Conservation (phyloP, 2,113 vertebrate genomes). For the Nerophis ophidion region DNA sequence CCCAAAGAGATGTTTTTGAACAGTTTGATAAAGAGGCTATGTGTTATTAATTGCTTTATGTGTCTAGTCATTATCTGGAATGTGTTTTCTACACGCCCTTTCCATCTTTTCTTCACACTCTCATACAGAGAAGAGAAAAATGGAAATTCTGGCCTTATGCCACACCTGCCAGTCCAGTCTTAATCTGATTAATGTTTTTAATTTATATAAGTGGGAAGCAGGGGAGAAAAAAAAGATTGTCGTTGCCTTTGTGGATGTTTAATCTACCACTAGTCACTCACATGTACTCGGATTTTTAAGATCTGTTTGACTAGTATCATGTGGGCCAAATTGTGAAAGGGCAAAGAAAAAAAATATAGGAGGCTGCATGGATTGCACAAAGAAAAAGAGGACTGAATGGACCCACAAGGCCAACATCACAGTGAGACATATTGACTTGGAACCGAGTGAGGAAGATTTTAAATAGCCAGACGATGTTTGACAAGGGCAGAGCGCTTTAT, state of each 20-base stretch:
- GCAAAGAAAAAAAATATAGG: background rate
- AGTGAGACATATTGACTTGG: background rate
- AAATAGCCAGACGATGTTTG: background rate
- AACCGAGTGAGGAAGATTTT: conserved; percentile 13
- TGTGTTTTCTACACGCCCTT: background rate
- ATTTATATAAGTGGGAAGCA: conserved; percentile 77
- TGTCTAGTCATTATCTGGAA: no score
- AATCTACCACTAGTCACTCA: background rate
- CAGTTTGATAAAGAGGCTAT: no score
- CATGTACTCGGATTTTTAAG: conserved; percentile 19
- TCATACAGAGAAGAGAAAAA: conserved; percentile 37
- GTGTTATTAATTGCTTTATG: no score
- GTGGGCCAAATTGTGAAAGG: conserved; percentile 23
- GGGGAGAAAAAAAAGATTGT: conserved; percentile 27
- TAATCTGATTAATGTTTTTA: conserved; percentile 80
- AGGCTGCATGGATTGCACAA: background rate
- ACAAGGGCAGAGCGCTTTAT: background rate
- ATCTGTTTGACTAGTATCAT: conserved; percentile 16
- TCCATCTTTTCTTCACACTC: conserved; percentile 6
- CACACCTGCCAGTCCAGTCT: conserved; percentile 64
- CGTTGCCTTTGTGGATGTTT: conserved; percentile 29
- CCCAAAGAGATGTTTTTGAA: no score
- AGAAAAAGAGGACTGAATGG: background rate
- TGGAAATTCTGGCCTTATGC: conserved; percentile 63
- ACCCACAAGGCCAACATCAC: conserved; percentile 1